A percentile compares a stretch with the other conserved stretches of the same genome.
These are phyloP conservation scores for Channa maculata DNA, from an alignment of 2,113 vertebrate species.

Conservation along the genomic window DNA sequence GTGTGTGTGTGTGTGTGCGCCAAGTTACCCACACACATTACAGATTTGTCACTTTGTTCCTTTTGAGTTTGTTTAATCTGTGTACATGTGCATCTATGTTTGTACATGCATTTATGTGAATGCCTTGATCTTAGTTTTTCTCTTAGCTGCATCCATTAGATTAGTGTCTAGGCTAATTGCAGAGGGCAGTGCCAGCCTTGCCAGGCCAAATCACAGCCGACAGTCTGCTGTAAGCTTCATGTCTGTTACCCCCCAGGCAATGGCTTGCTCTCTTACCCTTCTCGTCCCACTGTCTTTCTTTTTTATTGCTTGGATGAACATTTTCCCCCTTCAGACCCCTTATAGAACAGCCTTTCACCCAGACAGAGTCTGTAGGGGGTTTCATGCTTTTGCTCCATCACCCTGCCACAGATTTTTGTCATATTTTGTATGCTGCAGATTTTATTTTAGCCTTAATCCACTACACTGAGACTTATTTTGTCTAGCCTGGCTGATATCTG, in stretches of 20 bases:
- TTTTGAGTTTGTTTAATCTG: conserved; percentile 44
- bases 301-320: conserved; percentile 41
- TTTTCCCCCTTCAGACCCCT: conserved; percentile 20
- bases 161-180: conserved; percentile 65
- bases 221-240: conserved; percentile 51
- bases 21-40: conserved; percentile 40
- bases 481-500: background rate
- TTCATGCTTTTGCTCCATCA: conserved; percentile 7
- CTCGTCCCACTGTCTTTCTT: background rate
- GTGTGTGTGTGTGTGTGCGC: conserved; percentile 12
- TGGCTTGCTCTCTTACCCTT: conserved; percentile 21
- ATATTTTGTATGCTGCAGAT: conserved; percentile 27
- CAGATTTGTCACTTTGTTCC: conserved; percentile 17
- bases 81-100: conserved; percentile 14
- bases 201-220: conserved; percentile 60
- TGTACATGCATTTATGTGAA: conserved; percentile 41
- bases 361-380: conserved; percentile 18
- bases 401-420: conserved; percentile 4
- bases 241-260: conserved; percentile 48
- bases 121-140: conserved; percentile 37
- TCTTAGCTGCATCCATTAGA: conserved; percentile 60
- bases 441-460: conserved; percentile 22
- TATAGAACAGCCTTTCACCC: background rate
- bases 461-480: conserved; percentile 13
- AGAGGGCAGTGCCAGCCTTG: conserved; percentile 53